phyloP scores from a whole-genome alignment of 2,797 vertebrate genomes.

The Bovichtus diacanthus region DNA sequence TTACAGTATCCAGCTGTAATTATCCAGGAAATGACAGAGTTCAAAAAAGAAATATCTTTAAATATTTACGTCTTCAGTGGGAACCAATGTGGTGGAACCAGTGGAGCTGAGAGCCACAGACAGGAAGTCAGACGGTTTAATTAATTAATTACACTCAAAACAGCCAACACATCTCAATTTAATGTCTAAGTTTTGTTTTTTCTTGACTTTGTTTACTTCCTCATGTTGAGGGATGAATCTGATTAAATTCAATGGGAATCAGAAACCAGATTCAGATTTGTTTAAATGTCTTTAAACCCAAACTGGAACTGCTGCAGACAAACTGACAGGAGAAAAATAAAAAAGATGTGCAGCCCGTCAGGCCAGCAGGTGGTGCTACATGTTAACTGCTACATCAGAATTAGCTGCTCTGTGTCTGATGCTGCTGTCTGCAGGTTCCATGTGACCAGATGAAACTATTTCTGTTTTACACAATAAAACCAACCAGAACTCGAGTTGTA shows the following conservation, averaged over 20 bases:
- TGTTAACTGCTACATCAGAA: background rate
- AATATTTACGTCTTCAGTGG: background rate
- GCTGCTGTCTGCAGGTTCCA: background rate
- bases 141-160: background rate
- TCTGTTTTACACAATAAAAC: background rate
- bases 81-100: background rate
- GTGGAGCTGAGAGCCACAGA: background rate
- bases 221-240: background rate
- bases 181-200: background rate
- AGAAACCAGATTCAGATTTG: background rate
- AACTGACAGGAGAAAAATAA: background rate
- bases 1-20: background rate
- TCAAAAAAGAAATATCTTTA: background rate
- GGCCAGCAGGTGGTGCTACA: slow-evolving; percentile 49
- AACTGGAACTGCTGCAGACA: background rate
- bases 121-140: background rate
- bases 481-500: background rate
- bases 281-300: background rate
- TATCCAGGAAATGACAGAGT: background rate
- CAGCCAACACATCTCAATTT: background rate
- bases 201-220: background rate
- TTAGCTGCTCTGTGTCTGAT: background rate
- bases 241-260: background rate
- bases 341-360: background rate
- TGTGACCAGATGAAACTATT: background rate